These are phyloP conservation scores for Halictus ligatus DNA, from an alignment of 2,888 invertebrate genomes.

Conservation along the genomic window DNA sequence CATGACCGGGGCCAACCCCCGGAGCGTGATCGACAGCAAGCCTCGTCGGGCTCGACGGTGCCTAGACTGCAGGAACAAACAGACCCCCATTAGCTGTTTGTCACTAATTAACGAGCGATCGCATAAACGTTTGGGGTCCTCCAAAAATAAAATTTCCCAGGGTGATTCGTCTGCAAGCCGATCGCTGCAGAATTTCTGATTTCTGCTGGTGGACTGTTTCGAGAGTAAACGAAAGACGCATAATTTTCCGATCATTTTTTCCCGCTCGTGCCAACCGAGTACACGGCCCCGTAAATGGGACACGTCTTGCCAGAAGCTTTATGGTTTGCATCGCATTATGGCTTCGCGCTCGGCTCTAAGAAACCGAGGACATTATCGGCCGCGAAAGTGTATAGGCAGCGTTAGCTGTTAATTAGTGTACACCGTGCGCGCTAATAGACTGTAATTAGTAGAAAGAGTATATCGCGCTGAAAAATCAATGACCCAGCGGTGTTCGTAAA, in stretches of 20 bases:
- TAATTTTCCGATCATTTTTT: not conserved
- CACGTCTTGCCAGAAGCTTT: not conserved
- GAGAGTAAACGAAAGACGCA: not conserved
- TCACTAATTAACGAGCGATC: slow-evolving; percentile 20
- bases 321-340: not conserved
- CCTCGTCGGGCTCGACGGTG: slow-evolving; percentile 30
- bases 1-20: slow-evolving; percentile 41
- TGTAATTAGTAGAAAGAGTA: slow-evolving; percentile 6
- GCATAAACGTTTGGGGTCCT: no score
- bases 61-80: slow-evolving; percentile 18
- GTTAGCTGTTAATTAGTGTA: not conserved
- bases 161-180: no score
- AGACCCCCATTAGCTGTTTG: slow-evolving; percentile 39
- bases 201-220: not conserved
- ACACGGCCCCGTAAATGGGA: not conserved
- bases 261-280: not conserved
- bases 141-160: no score
- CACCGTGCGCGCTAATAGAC: not conserved
- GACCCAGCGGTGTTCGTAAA: not conserved
- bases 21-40: slow-evolving; percentile 50
- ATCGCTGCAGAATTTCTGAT: no score
- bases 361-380: slow-evolving; percentile 1
- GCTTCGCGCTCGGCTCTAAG: not conserved
- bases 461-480: slow-evolving; percentile 1
- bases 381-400: not conserved